Evolutionary conservation across 2,797 vertebrate species (phyloP), one percentile per base, ranked within the genome.

Genomic region (Trachops cirrhosus): DNA sequence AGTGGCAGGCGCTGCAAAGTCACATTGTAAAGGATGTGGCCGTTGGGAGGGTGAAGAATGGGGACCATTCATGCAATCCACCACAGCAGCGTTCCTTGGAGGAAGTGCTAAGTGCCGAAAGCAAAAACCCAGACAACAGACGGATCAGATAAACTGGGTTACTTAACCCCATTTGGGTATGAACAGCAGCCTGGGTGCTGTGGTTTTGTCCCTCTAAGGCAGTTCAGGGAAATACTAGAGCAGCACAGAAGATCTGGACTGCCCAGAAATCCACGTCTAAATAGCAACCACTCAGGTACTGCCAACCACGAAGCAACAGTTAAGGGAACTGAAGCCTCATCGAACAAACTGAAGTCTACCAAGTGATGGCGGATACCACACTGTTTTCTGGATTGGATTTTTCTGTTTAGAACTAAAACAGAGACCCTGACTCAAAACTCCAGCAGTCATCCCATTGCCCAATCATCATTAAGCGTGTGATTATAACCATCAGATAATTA

Each of bases 351-450:
- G n/a, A 85, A 96, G 50, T 78, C 57, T 12, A 57, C 74, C 92
- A 64, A 59, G 89, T 22, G 12, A 73, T 44, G 24, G 64, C 34
- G 74, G 70, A 5, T 57, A 71, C 6, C 83, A 68, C 70, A 75
- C 48, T 71, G 77, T 39, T 90, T 71, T 75, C 39, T 82, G 83
- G 64, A 91, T 19, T 26, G 26, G 37, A 78, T 75, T 92, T 97
- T 90, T 86, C 48, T 96, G 96, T 94, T 86, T 89, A 96, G 87
- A 98, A 96, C 94, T 97, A 96, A 98, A 97, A 97, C 93, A 97
- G 94, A 97, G 96, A 97, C 93, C 97, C 89, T 52, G 88, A 97
- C 98, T 98, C 97, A 96, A 98, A 98, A 93, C 96, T 93, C 93
- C 96, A 97, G 93, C 93, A 97, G 96, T 97, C 97, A 97, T 97